phyloP scores from a whole-genome alignment of 2,797 vertebrate species.

The Fratercula arctica region DNA sequence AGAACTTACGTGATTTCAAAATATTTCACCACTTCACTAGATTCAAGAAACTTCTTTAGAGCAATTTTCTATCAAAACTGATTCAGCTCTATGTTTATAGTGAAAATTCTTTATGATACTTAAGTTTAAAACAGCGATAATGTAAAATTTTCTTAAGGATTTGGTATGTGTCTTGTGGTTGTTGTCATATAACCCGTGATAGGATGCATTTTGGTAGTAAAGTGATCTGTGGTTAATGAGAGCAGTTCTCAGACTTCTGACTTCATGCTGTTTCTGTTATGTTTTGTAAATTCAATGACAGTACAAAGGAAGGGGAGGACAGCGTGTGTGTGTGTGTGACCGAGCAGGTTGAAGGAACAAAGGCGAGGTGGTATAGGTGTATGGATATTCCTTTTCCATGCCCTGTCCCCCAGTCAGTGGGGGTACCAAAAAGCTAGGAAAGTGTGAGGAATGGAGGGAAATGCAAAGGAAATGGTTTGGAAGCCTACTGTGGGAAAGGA shows the following conservation, averaged over 20 bases:
- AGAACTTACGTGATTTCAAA: neutral
- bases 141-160: neutral
- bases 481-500: neutral
- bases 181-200: neutral
- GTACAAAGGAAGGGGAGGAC: neutral
- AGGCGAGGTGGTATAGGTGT: accelerated
- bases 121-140: neutral
- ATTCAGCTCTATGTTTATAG: neutral
- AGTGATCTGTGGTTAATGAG: neutral
- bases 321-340: neutral
- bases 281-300: neutral
- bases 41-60: neutral
- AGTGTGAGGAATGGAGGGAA: neutral
- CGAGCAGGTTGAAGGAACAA: neutral
- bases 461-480: neutral
- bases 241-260: neutral
- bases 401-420: neutral
- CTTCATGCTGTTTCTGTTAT: neutral
- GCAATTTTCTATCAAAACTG: neutral
- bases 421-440: neutral
- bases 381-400: neutral
- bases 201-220: neutral
- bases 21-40: neutral
- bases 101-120: neutral
- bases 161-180: neutral